Base-by-base conservation (phyloP, 2,113 vertebrate genomes). In the Gymnarchus niloticus region DNA sequence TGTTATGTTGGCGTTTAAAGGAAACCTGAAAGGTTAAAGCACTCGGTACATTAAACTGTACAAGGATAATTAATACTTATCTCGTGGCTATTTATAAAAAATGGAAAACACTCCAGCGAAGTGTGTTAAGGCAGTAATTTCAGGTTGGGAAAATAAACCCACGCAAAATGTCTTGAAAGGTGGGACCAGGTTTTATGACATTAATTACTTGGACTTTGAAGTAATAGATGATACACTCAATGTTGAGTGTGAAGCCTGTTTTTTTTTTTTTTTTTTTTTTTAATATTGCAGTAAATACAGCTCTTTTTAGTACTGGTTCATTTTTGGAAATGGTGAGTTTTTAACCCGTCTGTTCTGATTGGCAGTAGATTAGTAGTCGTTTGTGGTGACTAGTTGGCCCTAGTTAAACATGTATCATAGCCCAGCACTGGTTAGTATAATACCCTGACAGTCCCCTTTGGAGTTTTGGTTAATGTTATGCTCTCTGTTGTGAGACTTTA, bases 11-110 rank as follows among this genome's bases (percentile, higher is more conserved):
- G 96, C 93, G 96, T 97, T 99, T 98, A 99, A 97, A 93, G 95
- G 92, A 95, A 98, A 99, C 96, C 97, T 98, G 96, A 99, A 98
- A 99, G 98, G 97, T 99, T 99, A 98, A 98, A 98, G 95, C 93
- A 98, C 95, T 95, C 91, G 95, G 96, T 96, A 96, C 97, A 98
- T 98, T 99, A 98, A 98, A 99, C 98, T 95, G 96, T 97, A 98
- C 96, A 95, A 95, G 96, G 96, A 98, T 99, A 99, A 99, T 99
- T 99, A 99, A 99, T 98, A 99, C 96, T 97, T 97, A 96, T 98
- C 97, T 97, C 95, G 95, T 96, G 96, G 97, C 97, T 98, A 97
- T 99, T 98, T 98, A 98, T 97, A 97, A 97, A 96, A 96, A 96
- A 97, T 96, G 95, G 96, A 95, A 99, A 98, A 97, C 95, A 95